Base-by-base conservation (phyloP, 2,797 vertebrate genomes). In the Chaetodon trifasciatus region DNA sequence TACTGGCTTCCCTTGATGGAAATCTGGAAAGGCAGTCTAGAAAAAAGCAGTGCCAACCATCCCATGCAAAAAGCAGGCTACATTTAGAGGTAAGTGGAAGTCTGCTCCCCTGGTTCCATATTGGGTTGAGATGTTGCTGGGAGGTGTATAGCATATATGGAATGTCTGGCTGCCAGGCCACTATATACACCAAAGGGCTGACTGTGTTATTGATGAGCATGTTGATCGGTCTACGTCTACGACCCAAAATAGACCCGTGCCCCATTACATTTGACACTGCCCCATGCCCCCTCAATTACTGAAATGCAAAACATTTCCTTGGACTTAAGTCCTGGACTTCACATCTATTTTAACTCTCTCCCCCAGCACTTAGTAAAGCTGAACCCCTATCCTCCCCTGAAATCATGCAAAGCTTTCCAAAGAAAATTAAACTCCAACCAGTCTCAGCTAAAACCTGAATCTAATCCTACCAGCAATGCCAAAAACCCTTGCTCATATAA, bases 161-260 rank as follows among this genome's bases (percentile, higher is more conserved):
- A 90, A 92, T 87, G 82, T 84, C 67, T 88, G 55, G 67, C 69
- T 78, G 72, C 69, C 73, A 70, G 63, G 79, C n/a, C 56, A 60
- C 47, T n/a, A 57, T 55, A 69, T 63, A 58, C 53, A 81, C 70
- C 70, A 82, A 69, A 60, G 74, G 67, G 24, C 68, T 57, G 78
- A 72, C 78, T 46, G 62, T 63, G 70, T 83, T 89, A 90, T 87
- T 86, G 40, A 90, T 88, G 86, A 86, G 79, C 53, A 73, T 65
- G 65, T 63, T 64, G 70, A 82, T 82, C 70, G 61, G 57, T 42
- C 70, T 46, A 72, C 35, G 46, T 84, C 72, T 67, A 24, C 23
- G 66, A 75, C 16, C 79, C 32, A 19, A 91, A 94, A 93, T 81
- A 93, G 87, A 46, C 69, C 58, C 60, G 58, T 40, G 10, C 42